Evolutionary conservation across 2,797 vertebrate genomes (phyloP).

Genomic region (Botia almorhae): DNA sequence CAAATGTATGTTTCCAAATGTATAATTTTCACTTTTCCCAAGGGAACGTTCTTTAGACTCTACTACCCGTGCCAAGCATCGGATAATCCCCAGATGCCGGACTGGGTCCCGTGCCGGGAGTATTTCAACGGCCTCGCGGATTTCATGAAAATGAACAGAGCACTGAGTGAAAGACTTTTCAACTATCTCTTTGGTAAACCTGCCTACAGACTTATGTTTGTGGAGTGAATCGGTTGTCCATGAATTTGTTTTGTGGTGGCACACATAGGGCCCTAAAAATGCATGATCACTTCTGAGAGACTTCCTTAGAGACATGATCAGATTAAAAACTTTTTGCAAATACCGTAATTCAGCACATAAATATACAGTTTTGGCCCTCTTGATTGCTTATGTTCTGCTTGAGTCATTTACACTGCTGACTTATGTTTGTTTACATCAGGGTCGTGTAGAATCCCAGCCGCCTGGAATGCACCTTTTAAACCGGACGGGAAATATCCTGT

Average conservation of each 20-base stretch:
- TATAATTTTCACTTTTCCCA: neutral
- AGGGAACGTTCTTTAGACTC: conserved; percentile 91
- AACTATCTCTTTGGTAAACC: conserved; percentile 86
- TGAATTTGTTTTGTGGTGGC: neutral
- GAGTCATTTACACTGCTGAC: neutral
- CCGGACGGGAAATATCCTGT: conserved; percentile 87
- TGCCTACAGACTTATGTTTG: neutral
- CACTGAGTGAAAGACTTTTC: conserved; percentile 82
- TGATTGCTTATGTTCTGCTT: neutral
- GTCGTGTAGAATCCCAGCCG: conserved; percentile 83
- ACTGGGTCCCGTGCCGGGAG: conserved; percentile 89
- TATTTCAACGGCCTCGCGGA: conserved; percentile 92
- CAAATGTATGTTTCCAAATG: neutral
- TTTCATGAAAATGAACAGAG: conserved; percentile 85
- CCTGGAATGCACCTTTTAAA: conserved; percentile 85
- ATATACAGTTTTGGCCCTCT: too few species aligned
- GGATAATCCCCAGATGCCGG: conserved; percentile 70
- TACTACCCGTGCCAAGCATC: conserved; percentile 87
- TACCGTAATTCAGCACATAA: neutral
- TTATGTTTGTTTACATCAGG: conserved; percentile 65
- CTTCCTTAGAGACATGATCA: neutral
- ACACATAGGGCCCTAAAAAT: neutral
- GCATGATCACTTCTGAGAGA: neutral
- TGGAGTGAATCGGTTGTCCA: neutral
- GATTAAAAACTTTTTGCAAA: too few species aligned